Conservation (phyloP, 2,888 invertebrate species). For the Mayetiola destructor region DNA sequence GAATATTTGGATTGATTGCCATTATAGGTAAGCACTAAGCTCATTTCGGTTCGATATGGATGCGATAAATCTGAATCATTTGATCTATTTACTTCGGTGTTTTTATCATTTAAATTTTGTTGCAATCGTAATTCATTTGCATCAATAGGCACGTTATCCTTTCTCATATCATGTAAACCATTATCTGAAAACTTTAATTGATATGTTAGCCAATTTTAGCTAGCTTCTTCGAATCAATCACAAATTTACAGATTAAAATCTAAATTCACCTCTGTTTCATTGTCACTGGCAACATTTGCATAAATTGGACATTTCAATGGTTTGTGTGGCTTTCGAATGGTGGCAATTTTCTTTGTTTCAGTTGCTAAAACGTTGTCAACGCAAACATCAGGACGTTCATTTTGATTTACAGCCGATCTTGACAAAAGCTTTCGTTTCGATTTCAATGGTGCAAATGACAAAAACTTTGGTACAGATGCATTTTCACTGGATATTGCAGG, state of each 20-base stretch:
- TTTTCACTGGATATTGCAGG: no score
- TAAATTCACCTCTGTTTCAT: background rate
- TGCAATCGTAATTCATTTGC: no score
- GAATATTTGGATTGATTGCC: slow-evolving; percentile 23
- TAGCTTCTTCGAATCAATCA: no score
- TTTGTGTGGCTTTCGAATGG: slow-evolving; percentile 1
- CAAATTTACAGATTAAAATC: no score
- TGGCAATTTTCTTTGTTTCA: background rate
- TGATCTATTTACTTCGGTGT: no score
- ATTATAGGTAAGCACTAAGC: slow-evolving; percentile 31
- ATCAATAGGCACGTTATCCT: no score
- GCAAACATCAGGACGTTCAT: background rate
- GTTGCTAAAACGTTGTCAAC: background rate
- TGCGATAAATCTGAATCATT: slow-evolving; percentile 20
- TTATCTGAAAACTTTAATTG: no score
- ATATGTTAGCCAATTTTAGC: no score
- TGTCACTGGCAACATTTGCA: background rate
- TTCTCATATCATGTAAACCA: no score
- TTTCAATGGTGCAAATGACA: slow-evolving; percentile 1
- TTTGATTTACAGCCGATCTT: background rate
- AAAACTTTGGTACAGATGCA: background rate
- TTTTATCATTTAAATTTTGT: no score
- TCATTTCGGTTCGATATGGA: slow-evolving; percentile 35
- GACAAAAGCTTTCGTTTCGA: background rate
- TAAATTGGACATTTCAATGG: background rate